Base-by-base conservation (phyloP, 1,140 invertebrate species). In the Pinna nobilis region DNA sequence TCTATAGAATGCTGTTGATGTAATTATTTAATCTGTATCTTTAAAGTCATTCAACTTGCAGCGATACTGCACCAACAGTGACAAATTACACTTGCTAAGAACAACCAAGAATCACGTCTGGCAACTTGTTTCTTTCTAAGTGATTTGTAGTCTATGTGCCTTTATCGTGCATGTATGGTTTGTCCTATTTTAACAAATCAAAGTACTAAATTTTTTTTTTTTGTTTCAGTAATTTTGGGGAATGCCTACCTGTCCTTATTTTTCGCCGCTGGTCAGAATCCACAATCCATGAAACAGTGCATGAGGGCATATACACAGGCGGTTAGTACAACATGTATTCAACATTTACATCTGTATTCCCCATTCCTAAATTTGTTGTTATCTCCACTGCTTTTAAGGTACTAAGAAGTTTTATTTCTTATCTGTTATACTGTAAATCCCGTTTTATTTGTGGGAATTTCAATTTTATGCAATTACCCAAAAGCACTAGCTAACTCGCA, bases 231-330 rank as follows among this genome's bases (percentile, higher is more conserved):
- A 69, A 92, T 96, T 76, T 89, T 96, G 50, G 96, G 94, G 23
- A 97, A 97, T 91, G 94, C 95, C 1, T 94, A 96, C 85, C 89
- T 97, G 47, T 94, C 94, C 57, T 92, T 93, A 53, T 96, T 94
- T 88, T 96, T 96, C 88, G 92, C 91, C 55, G 89, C 93, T 53
- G 91, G 92, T 47, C 94, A 96, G 87, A 93, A 94, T 84, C 93
- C 94, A 5, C 91, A 91, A 55, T 92, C 91, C 0, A 87, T 96
- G 39, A 94, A 94, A 81, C 91, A 93, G 66, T 94, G 93, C 74
- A 93, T 96, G 90, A 93, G 93, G 81, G 94, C 95, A 2, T 97
- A 96, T 87, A 90, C 88, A 49, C 94, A 95, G 89, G 95, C 95
- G 11, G 93, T 94, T 89, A 91, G 91, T 91, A 49, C 64, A 9